Conservation (phyloP, 92 coral and sea anemone species). For the Zoanthus sociatus region DNA sequence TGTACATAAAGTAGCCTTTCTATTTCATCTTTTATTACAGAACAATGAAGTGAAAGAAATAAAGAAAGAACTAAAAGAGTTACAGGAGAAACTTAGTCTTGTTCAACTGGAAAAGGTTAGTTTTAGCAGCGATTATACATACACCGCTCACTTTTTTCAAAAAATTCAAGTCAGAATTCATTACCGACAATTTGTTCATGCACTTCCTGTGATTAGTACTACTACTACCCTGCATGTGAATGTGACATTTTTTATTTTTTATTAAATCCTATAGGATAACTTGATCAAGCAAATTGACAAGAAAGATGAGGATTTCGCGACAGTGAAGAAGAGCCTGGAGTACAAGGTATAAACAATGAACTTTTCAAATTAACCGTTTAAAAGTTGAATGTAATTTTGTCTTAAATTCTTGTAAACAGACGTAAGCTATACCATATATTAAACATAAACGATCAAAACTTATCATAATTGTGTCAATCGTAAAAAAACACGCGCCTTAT, state of each 20-base stretch:
- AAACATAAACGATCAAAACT: neutral
- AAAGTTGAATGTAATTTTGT: too few relatives aligned
- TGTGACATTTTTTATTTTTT: neutral
- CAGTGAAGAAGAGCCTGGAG: slow-evolving; percentile 41
- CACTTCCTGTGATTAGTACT: neutral
- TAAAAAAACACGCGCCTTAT: neutral
- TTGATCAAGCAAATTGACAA: slow-evolving; percentile 41
- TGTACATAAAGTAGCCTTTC: too few relatives aligned
- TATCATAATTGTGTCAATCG: neutral
- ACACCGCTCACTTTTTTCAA: neutral
- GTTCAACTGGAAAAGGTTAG: slow-evolving; percentile 26
- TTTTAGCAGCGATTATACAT: neutral
- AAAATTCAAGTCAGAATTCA: too few relatives aligned
- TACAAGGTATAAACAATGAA: slow-evolving; percentile 39
- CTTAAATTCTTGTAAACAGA: too few relatives aligned
- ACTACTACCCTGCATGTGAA: neutral
- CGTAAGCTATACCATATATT: too few relatives aligned
- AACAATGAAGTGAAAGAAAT: slow-evolving; percentile 52
- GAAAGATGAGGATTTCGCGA: slow-evolving; percentile 55
- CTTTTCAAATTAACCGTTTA: neutral
- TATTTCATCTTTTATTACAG: neutral
- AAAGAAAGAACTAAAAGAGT: slow-evolving; percentile 43
- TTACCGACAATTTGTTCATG: too few relatives aligned
- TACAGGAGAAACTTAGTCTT: slow-evolving; percentile 42
- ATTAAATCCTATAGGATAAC: slow-evolving; percentile 26